phyloP scores from a whole-genome alignment of 1,140 invertebrate genomes.

The Halesus radiatus region DNA sequence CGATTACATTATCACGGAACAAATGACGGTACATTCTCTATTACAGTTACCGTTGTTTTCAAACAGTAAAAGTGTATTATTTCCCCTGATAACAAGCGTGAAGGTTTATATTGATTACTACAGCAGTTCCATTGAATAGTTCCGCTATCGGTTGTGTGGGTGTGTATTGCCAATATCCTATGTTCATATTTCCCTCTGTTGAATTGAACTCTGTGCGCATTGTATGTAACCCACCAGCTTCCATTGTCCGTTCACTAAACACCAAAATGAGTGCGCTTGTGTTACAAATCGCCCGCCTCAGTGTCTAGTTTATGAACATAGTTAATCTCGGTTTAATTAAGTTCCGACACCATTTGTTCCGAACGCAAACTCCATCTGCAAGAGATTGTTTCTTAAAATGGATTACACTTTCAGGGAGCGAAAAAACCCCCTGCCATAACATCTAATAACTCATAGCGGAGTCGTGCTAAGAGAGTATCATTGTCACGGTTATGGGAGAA shows the following conservation, averaged over 20 bases:
- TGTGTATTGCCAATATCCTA: too few relatives aligned
- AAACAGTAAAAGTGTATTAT: too few relatives aligned
- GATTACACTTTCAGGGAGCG: neutral
- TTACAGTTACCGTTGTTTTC: neutral
- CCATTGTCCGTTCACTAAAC: neutral
- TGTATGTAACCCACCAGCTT: neutral
- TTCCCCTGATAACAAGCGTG: too few relatives aligned
- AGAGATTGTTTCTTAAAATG: slow-evolving; percentile 1
- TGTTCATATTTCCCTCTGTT: too few relatives aligned
- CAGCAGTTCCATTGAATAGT: too few relatives aligned
- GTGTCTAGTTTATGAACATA: slow-evolving; percentile 4
- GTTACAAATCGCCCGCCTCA: slow-evolving; percentile 10
- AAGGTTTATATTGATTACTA: too few relatives aligned
- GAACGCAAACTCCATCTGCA: neutral
- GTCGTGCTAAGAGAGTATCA: too few relatives aligned
- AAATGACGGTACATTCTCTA: neutral
- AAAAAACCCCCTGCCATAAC: neutral
- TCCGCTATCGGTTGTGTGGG: too few relatives aligned
- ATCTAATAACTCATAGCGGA: too few relatives aligned
- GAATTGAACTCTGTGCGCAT: neutral
- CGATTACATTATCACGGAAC: neutral
- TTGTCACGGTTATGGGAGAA: too few relatives aligned
- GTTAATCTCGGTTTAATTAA: slow-evolving; percentile 23
- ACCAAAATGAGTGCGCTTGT: neutral
- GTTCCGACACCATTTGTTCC: slow-evolving; percentile 9